phyloP scores from a whole-genome alignment of 2,113 vertebrate genomes.

The Antechinus flavipes region DNA sequence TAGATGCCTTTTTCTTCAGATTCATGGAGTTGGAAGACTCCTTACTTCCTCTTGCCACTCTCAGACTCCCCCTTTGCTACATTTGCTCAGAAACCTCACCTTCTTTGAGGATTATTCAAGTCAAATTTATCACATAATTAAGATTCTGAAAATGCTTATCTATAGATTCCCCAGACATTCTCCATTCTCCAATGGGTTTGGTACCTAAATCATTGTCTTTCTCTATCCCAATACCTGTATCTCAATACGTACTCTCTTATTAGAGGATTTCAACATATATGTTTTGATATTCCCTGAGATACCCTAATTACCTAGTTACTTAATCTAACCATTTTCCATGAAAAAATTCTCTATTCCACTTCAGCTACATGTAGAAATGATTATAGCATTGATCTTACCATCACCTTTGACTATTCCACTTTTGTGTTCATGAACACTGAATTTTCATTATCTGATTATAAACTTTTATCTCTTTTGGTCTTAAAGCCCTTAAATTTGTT shows the following conservation, averaged over 20 bases:
- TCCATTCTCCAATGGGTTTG: background rate
- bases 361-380: background rate
- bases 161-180: background rate
- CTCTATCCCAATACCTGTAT: background rate
- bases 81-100: background rate
- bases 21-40: background rate
- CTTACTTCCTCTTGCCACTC: background rate
- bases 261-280: background rate
- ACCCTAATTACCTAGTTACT: background rate
- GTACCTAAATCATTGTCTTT: background rate
- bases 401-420: background rate
- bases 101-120: background rate
- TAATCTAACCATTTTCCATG: background rate
- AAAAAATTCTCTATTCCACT: background rate
- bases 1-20: background rate
- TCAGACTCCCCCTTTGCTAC: background rate
- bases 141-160: background rate
- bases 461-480: background rate
- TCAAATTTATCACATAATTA: background rate
- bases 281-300: background rate
- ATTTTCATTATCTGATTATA: background rate
- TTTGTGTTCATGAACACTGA: background rate
- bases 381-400: background rate
- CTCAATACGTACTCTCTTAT: background rate
- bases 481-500: background rate